Conservation (phyloP, 1,140 invertebrate genomes). For the Bombus waltoni region DNA sequence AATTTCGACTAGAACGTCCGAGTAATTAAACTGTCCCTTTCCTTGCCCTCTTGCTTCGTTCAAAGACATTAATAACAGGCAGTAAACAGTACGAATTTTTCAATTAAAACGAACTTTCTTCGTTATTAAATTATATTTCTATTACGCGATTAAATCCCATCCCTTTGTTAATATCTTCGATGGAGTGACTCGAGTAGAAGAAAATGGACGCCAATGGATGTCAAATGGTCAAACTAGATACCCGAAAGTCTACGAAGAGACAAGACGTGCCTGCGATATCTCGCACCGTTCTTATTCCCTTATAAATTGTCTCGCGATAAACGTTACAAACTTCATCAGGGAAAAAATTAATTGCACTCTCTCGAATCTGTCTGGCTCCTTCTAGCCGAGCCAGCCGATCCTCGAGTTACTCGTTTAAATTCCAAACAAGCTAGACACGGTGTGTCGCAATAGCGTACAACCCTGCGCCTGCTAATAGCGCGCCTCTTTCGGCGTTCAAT, state of each 20-base stretch:
- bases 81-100: not conserved
- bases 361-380: not conserved
- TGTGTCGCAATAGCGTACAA: not conserved
- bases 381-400: too few relatives aligned
- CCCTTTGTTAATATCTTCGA: too few relatives aligned
- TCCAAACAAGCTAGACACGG: constrained; percentile 20
- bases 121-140: not conserved
- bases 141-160: too few relatives aligned
- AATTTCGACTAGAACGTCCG: not conserved
- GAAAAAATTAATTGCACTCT: not conserved
- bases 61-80: not conserved
- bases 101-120: not conserved
- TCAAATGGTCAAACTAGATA: too few relatives aligned
- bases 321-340: not conserved
- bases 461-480: constrained; percentile 3
- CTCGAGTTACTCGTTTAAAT: constrained; percentile 40
- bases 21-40: not conserved
- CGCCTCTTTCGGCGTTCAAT: constrained; percentile 12
- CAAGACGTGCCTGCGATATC: too few relatives aligned
- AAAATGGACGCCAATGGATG: too few relatives aligned
- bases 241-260: too few relatives aligned
- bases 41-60: not conserved
- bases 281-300: too few relatives aligned
- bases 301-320: too few relatives aligned
- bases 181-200: too few relatives aligned